Percentiles rank a stretch among this genome's conserved stretches.
Evolutionary conservation across 2,113 vertebrate genomes (phyloP).

Genomic region (Paramisgurnus dabryanus): DNA sequence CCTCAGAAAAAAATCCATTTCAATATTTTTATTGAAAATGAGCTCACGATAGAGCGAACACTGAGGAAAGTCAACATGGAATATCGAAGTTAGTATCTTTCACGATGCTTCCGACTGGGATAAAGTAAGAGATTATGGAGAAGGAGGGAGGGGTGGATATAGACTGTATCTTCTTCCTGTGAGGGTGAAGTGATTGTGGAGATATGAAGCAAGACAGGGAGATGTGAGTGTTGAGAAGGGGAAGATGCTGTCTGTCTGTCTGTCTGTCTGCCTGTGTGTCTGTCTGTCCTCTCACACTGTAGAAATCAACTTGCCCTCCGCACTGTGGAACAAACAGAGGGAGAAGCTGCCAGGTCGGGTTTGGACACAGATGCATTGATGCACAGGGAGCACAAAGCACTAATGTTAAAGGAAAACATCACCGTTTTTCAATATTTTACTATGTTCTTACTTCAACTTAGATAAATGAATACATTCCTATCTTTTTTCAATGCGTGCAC

Average conservation of each 20-base stretch:
- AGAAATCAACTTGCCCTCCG: constrained; percentile 96
- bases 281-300: constrained; percentile 89
- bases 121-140: constrained; percentile 26
- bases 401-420: not conserved
- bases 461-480: no score
- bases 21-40: constrained; percentile 41
- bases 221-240: constrained; percentile 34
- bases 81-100: constrained; percentile 28
- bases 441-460: no score
- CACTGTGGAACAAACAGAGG: constrained; percentile 87
- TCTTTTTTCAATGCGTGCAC: no score
- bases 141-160: constrained; percentile 26
- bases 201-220: constrained; percentile 33
- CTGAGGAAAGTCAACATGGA: constrained; percentile 31
- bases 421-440: no score
- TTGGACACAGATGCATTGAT: constrained; percentile 57
- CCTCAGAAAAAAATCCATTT: constrained; percentile 59
- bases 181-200: constrained; percentile 47
- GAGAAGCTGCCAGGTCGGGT: constrained; percentile 74
- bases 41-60: constrained; percentile 43
- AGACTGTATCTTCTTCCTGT: constrained; percentile 51
- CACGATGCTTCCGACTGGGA: constrained; percentile 21
- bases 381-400: constrained; percentile 43
- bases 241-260: constrained; percentile 43
- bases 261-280: constrained; percentile 68